Conservation (phyloP, 2,888 invertebrate species). For the Diarsia dahlii region DNA sequence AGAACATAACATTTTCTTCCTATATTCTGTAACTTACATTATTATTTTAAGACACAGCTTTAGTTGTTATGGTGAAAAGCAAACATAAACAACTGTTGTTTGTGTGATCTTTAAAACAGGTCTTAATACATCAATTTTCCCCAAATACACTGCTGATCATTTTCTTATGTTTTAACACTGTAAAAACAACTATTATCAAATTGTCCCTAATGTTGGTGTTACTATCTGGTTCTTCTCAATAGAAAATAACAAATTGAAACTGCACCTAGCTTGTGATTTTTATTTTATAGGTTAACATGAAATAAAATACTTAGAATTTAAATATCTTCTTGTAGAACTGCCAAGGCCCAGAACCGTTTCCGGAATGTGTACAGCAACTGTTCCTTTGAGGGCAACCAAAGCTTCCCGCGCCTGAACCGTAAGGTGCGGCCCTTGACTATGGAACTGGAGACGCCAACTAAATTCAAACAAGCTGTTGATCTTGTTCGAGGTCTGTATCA, state of each 20-base stretch:
- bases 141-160: background rate
- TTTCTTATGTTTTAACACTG: no score
- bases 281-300: background rate
- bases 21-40: background rate
- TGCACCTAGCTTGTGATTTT: no score
- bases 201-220: background rate
- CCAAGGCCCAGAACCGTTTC: slow-evolving; percentile 75
- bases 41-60: background rate
- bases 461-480: slow-evolving; percentile 84
- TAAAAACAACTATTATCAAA: background rate
- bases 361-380: slow-evolving; percentile 79
- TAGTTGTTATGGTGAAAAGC: slow-evolving; percentile 32
- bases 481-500: slow-evolving; percentile 89
- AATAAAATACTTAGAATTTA: background rate
- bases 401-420: slow-evolving; percentile 89
- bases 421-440: slow-evolving; percentile 80
- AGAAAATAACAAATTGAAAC: background rate
- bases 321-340: slow-evolving; percentile 75
- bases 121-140: background rate
- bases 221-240: background rate
- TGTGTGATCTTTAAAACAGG: background rate
- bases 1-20: background rate
- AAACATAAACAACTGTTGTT: slow-evolving; percentile 32
- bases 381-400: slow-evolving; percentile 92
- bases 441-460: slow-evolving; percentile 86